Evolutionary conservation across 2,888 invertebrate species (phyloP).

Genomic region (Rhingia rostrata): DNA sequence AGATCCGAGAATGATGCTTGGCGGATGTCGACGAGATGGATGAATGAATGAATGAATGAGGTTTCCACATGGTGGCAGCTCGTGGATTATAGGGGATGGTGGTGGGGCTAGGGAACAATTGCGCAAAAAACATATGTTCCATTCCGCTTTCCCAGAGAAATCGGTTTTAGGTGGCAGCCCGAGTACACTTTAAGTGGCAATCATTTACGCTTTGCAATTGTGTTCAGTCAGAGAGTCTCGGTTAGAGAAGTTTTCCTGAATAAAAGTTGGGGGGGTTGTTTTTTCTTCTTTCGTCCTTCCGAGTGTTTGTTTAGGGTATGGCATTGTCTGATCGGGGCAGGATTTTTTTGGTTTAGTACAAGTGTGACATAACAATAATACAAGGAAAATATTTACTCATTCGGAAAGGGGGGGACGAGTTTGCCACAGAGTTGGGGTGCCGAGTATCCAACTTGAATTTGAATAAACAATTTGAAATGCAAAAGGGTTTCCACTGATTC

Average conservation of each 20-base stretch:
- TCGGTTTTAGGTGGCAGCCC: slow-evolving; percentile 82
- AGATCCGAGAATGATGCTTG: slow-evolving; percentile 10
- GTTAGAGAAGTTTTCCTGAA: slow-evolving; percentile 18
- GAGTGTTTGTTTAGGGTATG: slow-evolving; percentile 70
- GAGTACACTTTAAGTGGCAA: slow-evolving; percentile 83
- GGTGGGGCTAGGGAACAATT: slow-evolving; percentile 43
- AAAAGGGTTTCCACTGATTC: slow-evolving; percentile 28
- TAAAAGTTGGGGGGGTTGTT: slow-evolving; percentile 5
- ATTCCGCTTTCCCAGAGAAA: slow-evolving; percentile 78
- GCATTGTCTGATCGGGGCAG: slow-evolving; percentile 63
- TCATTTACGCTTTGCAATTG: slow-evolving; percentile 83
- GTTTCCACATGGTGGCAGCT: slow-evolving; percentile 26
- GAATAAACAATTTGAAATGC: slow-evolving; percentile 40
- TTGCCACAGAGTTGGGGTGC: not conserved
- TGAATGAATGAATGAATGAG: slow-evolving; percentile 73
- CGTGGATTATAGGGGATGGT: not conserved
- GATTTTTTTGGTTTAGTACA: not conserved
- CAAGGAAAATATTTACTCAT: slow-evolving; percentile 69
- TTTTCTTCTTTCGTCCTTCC: slow-evolving; percentile 30
- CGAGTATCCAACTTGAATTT: slow-evolving; percentile 11
- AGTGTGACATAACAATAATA: slow-evolving; percentile 73
- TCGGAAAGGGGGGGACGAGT: slow-evolving; percentile 40
- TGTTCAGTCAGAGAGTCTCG: slow-evolving; percentile 73
- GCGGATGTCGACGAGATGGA: slow-evolving; percentile 64
- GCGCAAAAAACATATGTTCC: slow-evolving; percentile 76